phyloP scores from a whole-genome alignment of 2,113 vertebrate species.

The Sylvietta virens region DNA sequence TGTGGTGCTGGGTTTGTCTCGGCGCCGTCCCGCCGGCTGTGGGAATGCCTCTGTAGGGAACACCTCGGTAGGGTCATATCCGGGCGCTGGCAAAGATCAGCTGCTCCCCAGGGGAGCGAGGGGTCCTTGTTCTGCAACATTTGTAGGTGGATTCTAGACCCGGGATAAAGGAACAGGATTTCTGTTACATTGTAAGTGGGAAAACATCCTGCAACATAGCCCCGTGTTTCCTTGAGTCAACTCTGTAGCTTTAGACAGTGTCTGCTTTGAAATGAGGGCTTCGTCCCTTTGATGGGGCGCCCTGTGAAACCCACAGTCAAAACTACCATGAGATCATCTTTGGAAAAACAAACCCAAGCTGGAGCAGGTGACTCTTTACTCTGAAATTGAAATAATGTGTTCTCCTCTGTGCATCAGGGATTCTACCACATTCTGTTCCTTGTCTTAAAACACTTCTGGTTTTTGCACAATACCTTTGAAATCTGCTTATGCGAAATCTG shows the following conservation, averaged over 20 bases:
- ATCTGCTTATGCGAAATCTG: background rate
- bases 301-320: background rate
- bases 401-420: background rate
- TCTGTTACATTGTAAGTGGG: background rate
- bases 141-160: background rate
- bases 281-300: background rate
- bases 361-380: background rate
- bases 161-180: background rate
- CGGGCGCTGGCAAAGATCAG: background rate
- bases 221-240: background rate
- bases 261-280: background rate
- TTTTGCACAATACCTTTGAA: background rate
- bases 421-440: accelerated
- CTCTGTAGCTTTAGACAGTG: background rate
- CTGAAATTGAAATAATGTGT: background rate
- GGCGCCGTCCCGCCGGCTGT: background rate
- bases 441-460: background rate
- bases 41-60: background rate
- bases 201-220: background rate
- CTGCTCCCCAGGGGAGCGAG: background rate
- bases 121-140: background rate
- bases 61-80: accelerated
- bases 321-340: background rate
- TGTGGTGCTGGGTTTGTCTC: background rate
- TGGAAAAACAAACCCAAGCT: background rate